These are phyloP conservation scores for Parasteatoda lunata DNA, from an alignment of 2,888 invertebrate species.

Conservation along the genomic window DNA sequence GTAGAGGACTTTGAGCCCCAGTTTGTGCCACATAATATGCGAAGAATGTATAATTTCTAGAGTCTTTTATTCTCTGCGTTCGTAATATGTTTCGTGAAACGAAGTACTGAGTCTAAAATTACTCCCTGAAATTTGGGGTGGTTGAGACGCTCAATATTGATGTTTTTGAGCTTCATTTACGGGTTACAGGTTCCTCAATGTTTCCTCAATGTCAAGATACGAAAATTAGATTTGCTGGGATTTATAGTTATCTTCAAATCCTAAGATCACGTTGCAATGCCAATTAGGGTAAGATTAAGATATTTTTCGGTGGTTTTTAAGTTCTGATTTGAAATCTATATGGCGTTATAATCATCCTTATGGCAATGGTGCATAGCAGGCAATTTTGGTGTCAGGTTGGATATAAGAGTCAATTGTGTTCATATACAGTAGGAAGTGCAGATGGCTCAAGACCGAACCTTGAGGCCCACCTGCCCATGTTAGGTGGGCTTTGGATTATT, in stretches of 20 bases:
- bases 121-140: conserved; percentile 8
- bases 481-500: too few species aligned
- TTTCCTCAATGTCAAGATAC: background rate
- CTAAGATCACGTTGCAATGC: conserved; percentile 4
- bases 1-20: conserved; percentile 1
- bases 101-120: background rate
- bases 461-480: too few species aligned
- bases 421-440: too few species aligned
- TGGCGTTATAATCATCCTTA: conserved; percentile 7
- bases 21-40: conserved; percentile 13
- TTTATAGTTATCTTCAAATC: conserved; percentile 15
- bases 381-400: too few species aligned
- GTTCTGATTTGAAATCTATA: conserved; percentile 1
- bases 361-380: too few species aligned
- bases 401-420: too few species aligned
- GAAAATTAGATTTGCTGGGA: background rate
- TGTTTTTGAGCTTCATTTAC: background rate
- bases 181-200: background rate
- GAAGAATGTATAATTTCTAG: background rate
- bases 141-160: conserved; percentile 8
- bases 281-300: conserved; percentile 9
- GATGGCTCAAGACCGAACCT: too few species aligned
- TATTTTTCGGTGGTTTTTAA: background rate
- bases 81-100: conserved; percentile 2
- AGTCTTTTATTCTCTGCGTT: background rate